Conservation (phyloP, 1,140 invertebrate species). For the Lasioglossum baleicum region DNA sequence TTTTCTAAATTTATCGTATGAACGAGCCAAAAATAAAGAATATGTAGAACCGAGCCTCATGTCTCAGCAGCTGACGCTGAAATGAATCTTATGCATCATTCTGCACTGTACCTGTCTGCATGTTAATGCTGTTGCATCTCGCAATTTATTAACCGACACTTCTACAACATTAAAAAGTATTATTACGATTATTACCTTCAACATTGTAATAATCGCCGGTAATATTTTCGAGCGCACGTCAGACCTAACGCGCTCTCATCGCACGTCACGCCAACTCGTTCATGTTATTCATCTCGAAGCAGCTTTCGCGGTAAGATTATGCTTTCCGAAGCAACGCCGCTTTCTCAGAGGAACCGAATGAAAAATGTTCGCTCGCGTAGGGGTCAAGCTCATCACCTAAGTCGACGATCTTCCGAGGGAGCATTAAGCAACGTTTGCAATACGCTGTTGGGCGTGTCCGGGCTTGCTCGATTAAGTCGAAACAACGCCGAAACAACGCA, state of each 20-base stretch:
- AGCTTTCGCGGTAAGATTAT: neutral
- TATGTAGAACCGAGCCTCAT: no score
- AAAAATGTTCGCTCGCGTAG: neutral
- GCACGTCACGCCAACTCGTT: neutral
- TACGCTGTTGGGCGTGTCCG: slow-evolving; percentile 4
- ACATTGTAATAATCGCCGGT: neutral
- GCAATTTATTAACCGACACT: no score
- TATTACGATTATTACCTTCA: neutral
- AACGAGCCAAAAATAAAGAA: no score
- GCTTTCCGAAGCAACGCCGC: neutral
- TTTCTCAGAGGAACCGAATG: neutral
- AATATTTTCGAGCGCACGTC: neutral
- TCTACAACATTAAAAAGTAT: no score
- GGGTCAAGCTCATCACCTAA: neutral
- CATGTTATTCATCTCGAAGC: neutral
- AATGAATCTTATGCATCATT: no score
- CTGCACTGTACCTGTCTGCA: no score
- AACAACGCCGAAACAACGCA: slow-evolving; percentile 3
- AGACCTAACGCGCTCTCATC: neutral
- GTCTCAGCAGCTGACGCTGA: no score
- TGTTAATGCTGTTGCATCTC: no score
- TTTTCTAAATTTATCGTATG: no score
- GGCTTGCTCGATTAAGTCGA: neutral
- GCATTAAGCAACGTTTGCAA: neutral
- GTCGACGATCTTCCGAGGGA: neutral